phyloP scores from a whole-genome alignment of 2,113 vertebrate species.

The Erythrocercus mccallii region DNA sequence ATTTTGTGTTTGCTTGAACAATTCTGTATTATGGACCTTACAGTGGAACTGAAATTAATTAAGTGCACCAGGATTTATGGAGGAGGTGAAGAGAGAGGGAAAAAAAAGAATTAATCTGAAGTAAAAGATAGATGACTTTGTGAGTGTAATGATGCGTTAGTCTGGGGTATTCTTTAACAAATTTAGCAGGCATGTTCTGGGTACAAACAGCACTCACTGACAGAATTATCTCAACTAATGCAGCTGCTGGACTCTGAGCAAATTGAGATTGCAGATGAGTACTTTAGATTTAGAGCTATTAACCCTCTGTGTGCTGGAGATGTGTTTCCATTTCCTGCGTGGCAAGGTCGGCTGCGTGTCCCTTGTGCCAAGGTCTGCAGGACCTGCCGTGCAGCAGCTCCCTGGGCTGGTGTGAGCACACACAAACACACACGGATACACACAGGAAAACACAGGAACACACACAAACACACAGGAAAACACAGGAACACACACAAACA shows the following conservation, averaged over 20 bases:
- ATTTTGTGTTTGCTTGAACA: conserved; percentile 99
- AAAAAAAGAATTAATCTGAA: conserved; percentile 97
- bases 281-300: conserved; percentile 63
- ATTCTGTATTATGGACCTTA: conserved; percentile 97
- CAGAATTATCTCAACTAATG: conserved; percentile 91
- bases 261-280: conserved; percentile 70
- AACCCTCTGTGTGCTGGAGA: conserved; percentile 15
- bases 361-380: background rate
- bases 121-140: conserved; percentile 98
- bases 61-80: conserved; percentile 99
- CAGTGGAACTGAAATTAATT: conserved; percentile 99
- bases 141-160: conserved; percentile 94
- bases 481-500: background rate
- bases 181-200: conserved; percentile 90
- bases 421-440: background rate
- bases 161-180: conserved; percentile 89
- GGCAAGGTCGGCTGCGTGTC: background rate
- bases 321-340: background rate
- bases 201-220: conserved; percentile 83
- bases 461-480: background rate
- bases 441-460: too few species aligned
- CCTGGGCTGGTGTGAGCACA: background rate
- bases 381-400: fast-evolving
- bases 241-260: conserved; percentile 85
- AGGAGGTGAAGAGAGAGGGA: conserved; percentile 90